Evolutionary conservation across 2,888 invertebrate species (phyloP), one percentile per base, ranked within the genome.

Genomic region (Erebia aethiops): DNA sequence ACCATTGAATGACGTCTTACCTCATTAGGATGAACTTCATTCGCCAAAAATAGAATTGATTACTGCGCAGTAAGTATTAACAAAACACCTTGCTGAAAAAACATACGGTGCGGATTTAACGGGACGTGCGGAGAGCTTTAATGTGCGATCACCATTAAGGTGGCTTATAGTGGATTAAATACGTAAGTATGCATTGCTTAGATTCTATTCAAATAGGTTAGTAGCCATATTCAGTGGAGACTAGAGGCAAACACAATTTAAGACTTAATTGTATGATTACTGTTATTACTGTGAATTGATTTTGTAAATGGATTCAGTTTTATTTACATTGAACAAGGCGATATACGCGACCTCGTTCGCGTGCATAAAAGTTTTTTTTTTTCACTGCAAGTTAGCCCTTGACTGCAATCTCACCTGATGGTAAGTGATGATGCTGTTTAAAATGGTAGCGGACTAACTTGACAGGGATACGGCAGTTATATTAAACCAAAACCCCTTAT

Each of bases 161-260:
- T 11, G 56, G 56, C 18, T 56, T 56, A 21, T 10, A 11, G 10
- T 21, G 56, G 56, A 56, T 64, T 57, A 43, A 62, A 41, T 62
- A 62, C 66, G 35, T 21, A 16, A 62, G 60, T 56, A 54, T 52
- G 67, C 67, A 70, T 77, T 75, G 64, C 73, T 66, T 52, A 70
- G 70, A 75, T 76, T 71, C 71, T 72, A 78, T 78, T 78, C 69
- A 77, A 78, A 78, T 77, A 13, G 51, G 58, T 46, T 67, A 14
- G 56, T 43, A 18, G 43, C 75, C 74, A 72, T 76, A 74, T 71
- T 70, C 67, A 63, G 65, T 57, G 61, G 69, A 26, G 26, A 4
- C 26, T 26, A 35, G 35, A 70, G 69, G 73, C 72, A 77, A 74
- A 68, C 62, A 57, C 64, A 54, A 71, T 74, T 71, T 69, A 70